Evolutionary conservation across 2,888 invertebrate species (phyloP), one percentile per base, ranked within the genome.

Genomic region (Drosophila falleni): DNA sequence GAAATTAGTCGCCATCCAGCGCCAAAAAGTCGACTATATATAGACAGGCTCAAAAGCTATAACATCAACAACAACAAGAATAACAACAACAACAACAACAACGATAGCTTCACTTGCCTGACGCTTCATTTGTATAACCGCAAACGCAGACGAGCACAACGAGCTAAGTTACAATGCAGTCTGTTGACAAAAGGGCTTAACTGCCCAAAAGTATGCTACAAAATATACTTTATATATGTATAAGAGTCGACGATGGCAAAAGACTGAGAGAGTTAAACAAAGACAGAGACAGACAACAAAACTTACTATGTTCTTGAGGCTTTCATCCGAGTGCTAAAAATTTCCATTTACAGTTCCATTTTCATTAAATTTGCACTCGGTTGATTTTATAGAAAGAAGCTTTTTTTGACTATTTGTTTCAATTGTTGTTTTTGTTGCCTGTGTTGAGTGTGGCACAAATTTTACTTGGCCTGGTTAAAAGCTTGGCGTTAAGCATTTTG

Each of bases 131-230:
- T 46, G 54, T 35, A 39, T 19, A 62, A 54, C 61, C 61, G 35
- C 61, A 74, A 74, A 59, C 54, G 53, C 42, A 77, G 71, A 69
- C 67, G 60, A 59, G 54, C 16, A 65, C 67, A 71, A 61, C 35
- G 58, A 37, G 41, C 63, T 39, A 71, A 70, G 51, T 50, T 62
- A 63, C 66, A 66, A 55, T 64, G 55, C 69, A 67, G 71, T 71
- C 76, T 76, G 85, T 83, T 83, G 82, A 83, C 82, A 76, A 66
- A 84, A 64, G 53, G 63, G 84, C 84, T 84, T 82, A 81, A 82
- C 75, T 67, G 78, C 67, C 76, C 70, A 70, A 70, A 71, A 84
- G 76, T 76, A 62, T 66, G 71, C 67, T 70, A 62, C 70, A 63
- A 71, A 67, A 80, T 68, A 62, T 71, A 62, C 74, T 63, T 56